Base-by-base conservation (phyloP, 2,888 invertebrate genomes). In the Conops quadrifasciatus region DNA sequence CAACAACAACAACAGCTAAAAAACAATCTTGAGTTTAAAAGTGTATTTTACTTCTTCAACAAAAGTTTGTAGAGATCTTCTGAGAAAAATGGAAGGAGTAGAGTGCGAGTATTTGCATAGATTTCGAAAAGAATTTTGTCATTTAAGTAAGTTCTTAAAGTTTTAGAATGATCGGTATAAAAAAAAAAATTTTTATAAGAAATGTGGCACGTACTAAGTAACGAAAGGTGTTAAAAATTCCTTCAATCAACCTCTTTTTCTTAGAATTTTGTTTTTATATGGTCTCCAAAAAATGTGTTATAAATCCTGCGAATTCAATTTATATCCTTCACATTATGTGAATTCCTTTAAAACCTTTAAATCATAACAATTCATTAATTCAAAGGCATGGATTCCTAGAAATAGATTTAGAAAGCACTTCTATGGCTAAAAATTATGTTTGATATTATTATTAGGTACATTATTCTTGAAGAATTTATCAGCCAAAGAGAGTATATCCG, bases 341-440 rank as follows among this genome's bases (percentile, higher is more conserved):
- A 63, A 63, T 36, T 63, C 43, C 43, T 43, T 43, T 43, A 45
- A 63, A 63, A n/a, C 19, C 43, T n/a, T 53, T 36, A 45, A n/a
- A 63, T 7, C 15, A 45, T 36, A 56, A 36, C 4, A 36, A 36
- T 36, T 36, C 36, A 36, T 4, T 9, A 36, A n/a, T n/a, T n/a
- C n/a, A n/a, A n/a, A n/a, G n/a, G n/a, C n/a, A n/a, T n/a, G n/a
- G n/a, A n/a, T n/a, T n/a, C n/a, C n/a, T n/a, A n/a, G n/a, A n/a
- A n/a, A n/a, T n/a, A n/a, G n/a, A n/a, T n/a, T n/a, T n/a, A n/a
- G n/a, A n/a, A n/a, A n/a, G n/a, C n/a, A n/a, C n/a, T n/a, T n/a
- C n/a, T n/a, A n/a, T n/a, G n/a, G n/a, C n/a, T n/a, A n/a, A n/a
- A n/a, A n/a, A n/a, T n/a, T n/a, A n/a, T n/a, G n/a, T n/a, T n/a